phyloP scores from a whole-genome alignment of 2,113 vertebrate genomes.

The Pontoporia blainvillei region DNA sequence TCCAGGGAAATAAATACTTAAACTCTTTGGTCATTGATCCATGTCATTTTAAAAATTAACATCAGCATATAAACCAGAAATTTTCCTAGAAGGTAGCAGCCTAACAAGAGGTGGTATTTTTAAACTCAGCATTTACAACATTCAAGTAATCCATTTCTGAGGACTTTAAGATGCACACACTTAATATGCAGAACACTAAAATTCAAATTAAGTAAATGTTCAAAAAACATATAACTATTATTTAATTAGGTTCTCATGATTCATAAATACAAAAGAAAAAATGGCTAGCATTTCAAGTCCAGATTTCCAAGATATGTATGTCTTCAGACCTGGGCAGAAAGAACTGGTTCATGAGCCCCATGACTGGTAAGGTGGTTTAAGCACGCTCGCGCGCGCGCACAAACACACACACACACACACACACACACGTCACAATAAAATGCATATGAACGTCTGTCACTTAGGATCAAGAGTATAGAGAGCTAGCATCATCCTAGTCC shows the following conservation, averaged over 20 bases:
- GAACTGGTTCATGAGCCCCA: fast-evolving
- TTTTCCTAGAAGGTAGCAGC: neutral
- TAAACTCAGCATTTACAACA: neutral
- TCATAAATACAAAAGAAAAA: neutral
- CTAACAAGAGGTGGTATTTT: neutral
- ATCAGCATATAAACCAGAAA: neutral
- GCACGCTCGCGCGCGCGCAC: neutral
- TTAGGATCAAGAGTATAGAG: neutral
- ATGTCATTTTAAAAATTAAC: conserved; percentile 47
- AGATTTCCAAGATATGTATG: neutral
- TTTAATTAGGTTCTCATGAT: neutral
- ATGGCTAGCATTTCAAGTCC: neutral
- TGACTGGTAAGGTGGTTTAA: neutral
- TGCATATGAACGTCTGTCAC: neutral
- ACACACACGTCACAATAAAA: neutral
- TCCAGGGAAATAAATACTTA: conserved; percentile 71
- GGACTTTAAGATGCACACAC: neutral
- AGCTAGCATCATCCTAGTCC: neutral
- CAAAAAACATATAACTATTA: neutral
- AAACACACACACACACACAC: neutral
- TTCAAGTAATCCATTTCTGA: neutral
- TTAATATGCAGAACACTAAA: neutral
- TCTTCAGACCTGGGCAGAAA: neutral
- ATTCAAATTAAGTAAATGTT: neutral
- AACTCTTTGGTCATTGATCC: conserved; percentile 62